Base-by-base conservation (phyloP, 2,888 invertebrate genomes). In the Agrochola lychnidis region DNA sequence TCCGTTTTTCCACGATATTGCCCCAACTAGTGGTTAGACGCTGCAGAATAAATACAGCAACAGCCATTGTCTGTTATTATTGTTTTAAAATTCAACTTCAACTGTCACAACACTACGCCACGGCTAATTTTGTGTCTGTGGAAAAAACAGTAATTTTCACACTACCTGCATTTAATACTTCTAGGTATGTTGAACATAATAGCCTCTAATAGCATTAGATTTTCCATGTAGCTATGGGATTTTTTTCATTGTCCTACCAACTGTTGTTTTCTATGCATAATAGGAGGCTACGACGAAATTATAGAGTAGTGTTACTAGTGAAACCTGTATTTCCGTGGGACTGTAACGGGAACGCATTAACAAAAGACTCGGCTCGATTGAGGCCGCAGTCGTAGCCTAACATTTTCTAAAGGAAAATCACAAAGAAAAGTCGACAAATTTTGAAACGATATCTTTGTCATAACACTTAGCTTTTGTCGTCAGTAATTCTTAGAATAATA, bases 241-340 rank as follows among this genome's bases (percentile, higher is more conserved):
- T 94, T 94, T 95, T 94, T 94, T 94, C 89, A 95, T 94, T 94
- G 94, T 94, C 91, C 91, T 87, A 90, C 87, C 84, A 91, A 91
- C 93, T 91, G 89, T 90, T 91, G 90, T 94, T 94, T 94, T 94
- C 95, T 93, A 90, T 94, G 93, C 92, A 94, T 96, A 96, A 96
- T 96, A 90, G 90, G 85, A 79, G 90, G 88, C 89, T 89, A 78
- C 84, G 83, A 71, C 79, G 89, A 95, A 94, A 95, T 96, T 96
- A 95, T 91, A 95, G 95, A 91, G 91, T 86, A 77, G 86, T 89
- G 91, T 89, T 90, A 89, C 90, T 90, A 89, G 90, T 94, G 93
- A 94, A 94, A 93, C 92, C 91, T 88, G 93, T 92, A 83, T 93
- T 94, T 94, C 92, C 93, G 93, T 94, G 92, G 93, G 93, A 94